These are phyloP conservation scores for Lineus longissimus DNA, from an alignment of 1,140 invertebrate species.

Conservation along the genomic window DNA sequence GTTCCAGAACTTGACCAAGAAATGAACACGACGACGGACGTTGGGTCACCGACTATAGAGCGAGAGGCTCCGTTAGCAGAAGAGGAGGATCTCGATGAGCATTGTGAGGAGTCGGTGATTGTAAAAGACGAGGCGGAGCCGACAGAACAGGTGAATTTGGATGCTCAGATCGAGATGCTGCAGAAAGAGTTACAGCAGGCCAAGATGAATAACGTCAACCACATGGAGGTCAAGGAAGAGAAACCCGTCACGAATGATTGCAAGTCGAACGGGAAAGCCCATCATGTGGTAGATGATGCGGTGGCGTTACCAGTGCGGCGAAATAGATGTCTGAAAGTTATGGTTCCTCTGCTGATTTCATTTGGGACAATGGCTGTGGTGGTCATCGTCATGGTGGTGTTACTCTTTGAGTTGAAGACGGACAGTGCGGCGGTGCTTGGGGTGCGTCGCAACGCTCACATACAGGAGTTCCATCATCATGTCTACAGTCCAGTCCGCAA, in stretches of 20 bases:
- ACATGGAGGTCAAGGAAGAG: neutral
- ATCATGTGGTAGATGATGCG: neutral
- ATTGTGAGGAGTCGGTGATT: neutral
- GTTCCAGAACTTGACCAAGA: neutral
- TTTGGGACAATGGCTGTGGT: conserved; percentile 3
- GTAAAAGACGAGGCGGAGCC: neutral
- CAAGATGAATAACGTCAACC: neutral
- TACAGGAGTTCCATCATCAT: conserved; percentile 11
- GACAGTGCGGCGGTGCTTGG: conserved; percentile 12
- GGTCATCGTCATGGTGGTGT: conserved; percentile 7
- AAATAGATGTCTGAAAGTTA: neutral
- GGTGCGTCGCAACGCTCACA: conserved; percentile 6
- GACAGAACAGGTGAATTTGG: conserved; percentile 10
- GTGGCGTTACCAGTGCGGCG: neutral
- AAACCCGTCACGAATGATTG: neutral
- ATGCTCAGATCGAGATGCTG: conserved; percentile 17
- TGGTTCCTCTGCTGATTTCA: neutral
- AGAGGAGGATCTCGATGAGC: neutral
- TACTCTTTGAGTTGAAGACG: conserved; percentile 7
- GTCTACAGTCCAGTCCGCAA: conserved; percentile 12
- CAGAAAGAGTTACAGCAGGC: conserved; percentile 17
- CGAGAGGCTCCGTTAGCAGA: neutral
- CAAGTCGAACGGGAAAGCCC: neutral
- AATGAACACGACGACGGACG: neutral
- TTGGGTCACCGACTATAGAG: neutral